Percentiles rank a stretch among this genome's conserved stretches.
Evolutionary conservation across 1,140 invertebrate species (phyloP).

Genomic region (Drosophila nannoptera): DNA sequence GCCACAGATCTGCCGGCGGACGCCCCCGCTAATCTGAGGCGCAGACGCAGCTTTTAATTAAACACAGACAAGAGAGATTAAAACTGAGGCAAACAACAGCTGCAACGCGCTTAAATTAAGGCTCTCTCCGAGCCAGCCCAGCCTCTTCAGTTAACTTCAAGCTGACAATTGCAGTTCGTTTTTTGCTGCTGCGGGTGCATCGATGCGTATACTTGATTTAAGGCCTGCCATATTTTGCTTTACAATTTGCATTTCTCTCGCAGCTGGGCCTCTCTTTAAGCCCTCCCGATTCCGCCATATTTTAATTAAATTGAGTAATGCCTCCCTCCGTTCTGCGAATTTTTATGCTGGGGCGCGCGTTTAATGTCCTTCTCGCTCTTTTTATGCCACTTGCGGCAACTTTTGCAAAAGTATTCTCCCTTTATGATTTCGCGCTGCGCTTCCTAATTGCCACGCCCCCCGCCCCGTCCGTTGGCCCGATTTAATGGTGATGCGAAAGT

Average conservation of each 20-base stretch:
- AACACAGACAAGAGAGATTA: slow-evolving; percentile 10
- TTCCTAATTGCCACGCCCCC: slow-evolving; percentile 50
- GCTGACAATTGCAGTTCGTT: neutral
- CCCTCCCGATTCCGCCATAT: slow-evolving; percentile 35
- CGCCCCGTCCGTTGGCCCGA: slow-evolving; percentile 10
- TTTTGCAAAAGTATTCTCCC: slow-evolving; percentile 56
- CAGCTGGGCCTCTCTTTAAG: neutral
- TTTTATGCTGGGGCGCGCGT: neutral
- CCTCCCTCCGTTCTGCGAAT: slow-evolving; percentile 40
- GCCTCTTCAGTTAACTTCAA: too few relatives aligned
- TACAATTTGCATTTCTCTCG: too few relatives aligned
- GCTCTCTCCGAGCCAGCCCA: too few relatives aligned
- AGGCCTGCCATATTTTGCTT: neutral
- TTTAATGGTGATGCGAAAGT: slow-evolving; percentile 64
- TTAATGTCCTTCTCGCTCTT: slow-evolving; percentile 35
- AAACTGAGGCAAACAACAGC: neutral
- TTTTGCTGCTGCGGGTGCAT: neutral
- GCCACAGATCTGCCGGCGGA: slow-evolving; percentile 38
- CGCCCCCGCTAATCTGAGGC: slow-evolving; percentile 36
- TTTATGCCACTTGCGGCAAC: slow-evolving; percentile 64
- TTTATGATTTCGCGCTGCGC: slow-evolving; percentile 46
- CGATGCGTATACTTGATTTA: slow-evolving; percentile 33
- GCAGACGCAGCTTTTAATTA: slow-evolving; percentile 56
- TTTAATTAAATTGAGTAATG: slow-evolving; percentile 57
- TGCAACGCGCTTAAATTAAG: neutral